Evolutionary conservation across 1,140 invertebrate species (phyloP).

Genomic region (Diprion similis): DNA sequence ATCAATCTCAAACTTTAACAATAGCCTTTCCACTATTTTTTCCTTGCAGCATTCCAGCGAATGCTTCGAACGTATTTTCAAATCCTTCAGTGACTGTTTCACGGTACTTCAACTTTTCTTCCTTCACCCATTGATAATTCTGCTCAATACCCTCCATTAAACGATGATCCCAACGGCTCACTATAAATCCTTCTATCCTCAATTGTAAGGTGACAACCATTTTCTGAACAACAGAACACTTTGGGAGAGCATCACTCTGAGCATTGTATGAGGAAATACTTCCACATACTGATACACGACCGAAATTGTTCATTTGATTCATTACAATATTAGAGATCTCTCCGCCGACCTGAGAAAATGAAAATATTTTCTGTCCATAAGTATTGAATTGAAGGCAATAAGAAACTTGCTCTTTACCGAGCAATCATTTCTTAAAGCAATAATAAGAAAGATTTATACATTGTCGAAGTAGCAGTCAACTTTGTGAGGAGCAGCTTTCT

Average conservation of each 20-base stretch:
- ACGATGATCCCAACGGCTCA: conserved; percentile 63
- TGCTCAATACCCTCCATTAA: conserved; percentile 68
- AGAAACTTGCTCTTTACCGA: neutral
- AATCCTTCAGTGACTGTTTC: conserved; percentile 73
- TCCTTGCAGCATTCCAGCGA: conserved; percentile 67
- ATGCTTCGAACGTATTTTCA: conserved; percentile 72
- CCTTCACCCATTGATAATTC: conserved; percentile 67
- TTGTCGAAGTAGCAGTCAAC: conserved; percentile 68
- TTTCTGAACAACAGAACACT: conserved; percentile 38
- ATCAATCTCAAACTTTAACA: conserved; percentile 60
- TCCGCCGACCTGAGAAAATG: conserved; percentile 54
- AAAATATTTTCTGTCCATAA: neutral
- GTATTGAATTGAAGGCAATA: neutral
- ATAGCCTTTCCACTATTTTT: conserved; percentile 71
- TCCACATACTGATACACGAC: conserved; percentile 57
- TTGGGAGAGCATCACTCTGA: conserved; percentile 38
- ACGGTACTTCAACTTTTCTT: conserved; percentile 71
- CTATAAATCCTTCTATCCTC: conserved; percentile 72
- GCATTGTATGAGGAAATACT: conserved; percentile 55
- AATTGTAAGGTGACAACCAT: conserved; percentile 61
- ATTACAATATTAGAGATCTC: conserved; percentile 51
- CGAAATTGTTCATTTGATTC: conserved; percentile 52
- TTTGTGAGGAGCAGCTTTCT: conserved; percentile 60
- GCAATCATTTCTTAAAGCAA: neutral
- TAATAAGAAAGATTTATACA: conserved; percentile 42